A percentile compares a stretch with the other conserved stretches of the same genome.
phyloP scores from a whole-genome alignment of 2,113 vertebrate genomes.

The Regulus satrapa region DNA sequence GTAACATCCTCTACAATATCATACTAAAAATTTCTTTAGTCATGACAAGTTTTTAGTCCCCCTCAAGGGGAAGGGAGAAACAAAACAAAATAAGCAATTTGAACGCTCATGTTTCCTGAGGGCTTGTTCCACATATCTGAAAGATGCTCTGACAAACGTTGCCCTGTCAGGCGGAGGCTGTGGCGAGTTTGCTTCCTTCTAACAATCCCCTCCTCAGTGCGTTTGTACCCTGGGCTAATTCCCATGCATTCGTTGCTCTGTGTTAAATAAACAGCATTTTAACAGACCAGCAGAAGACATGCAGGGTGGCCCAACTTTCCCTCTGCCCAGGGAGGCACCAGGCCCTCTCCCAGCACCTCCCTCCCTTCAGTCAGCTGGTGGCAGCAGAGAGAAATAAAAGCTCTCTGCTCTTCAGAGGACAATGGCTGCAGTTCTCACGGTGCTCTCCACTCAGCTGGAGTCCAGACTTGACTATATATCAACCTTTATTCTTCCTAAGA shows the following conservation, averaged over 20 bases:
- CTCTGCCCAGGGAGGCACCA: not conserved
- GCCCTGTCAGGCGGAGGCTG: not conserved
- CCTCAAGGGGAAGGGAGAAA: not conserved
- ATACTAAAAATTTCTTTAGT: not conserved
- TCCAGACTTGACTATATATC: not conserved
- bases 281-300: not conserved
- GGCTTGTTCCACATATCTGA: not conserved
- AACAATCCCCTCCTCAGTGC: not conserved
- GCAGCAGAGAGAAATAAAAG: conserved; percentile 26
- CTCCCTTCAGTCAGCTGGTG: not conserved
- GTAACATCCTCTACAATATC: not conserved
- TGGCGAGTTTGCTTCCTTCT: not conserved
- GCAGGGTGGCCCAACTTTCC: not conserved
- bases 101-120: not conserved
- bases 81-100: not conserved
- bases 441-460: not conserved
- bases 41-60: not conserved
- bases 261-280: not conserved
- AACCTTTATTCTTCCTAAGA: not conserved
- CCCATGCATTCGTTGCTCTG: not conserved
- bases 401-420: not conserved
- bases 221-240: not conserved
- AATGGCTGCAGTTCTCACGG: not conserved
- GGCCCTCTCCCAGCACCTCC: not conserved
- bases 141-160: not conserved